Evolutionary conservation across 2,797 vertebrate species (phyloP), one percentile per base, ranked within the genome.

Genomic region (Thripadectes ignobilis): DNA sequence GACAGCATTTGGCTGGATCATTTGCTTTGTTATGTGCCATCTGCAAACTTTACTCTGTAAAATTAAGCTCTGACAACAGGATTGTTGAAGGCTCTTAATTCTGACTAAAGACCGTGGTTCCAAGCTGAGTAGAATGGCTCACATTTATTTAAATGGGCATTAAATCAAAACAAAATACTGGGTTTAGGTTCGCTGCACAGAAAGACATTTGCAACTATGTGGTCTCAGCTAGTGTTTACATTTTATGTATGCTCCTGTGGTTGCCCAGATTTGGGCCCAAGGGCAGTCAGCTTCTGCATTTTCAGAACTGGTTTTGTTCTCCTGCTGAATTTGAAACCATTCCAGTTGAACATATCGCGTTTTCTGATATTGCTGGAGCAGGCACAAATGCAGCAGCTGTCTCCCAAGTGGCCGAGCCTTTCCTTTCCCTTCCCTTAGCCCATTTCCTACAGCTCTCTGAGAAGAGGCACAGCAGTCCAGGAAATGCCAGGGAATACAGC

Each of bases 391-490:
- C 41, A 73, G 46, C 51, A 52, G 68, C 45, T 76, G 8, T 39
- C 32, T 41, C 36, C 34, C n/a, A 71, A 13, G 32, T 2, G 2
- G 45, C 39, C 58, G 18, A 72, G 36, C 24, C 32, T 61, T 75
- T 55, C 48, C 21, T 29, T 8, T 77, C n/a, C 2, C 0, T 41
- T 43, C 67, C 32, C 22, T 14, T 11, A 29, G 61, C 15, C 36
- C 0, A 0, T 65, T 49, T 82, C 30, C 32, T 76, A 5, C 0
- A 1, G 48, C 7, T 4, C 2, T 4, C 26, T 23, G 23, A 83
- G 48, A 49, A 67, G 27, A 55, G 57, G 32, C 45, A 63, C 9
- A 38, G 14, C 3, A 4, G 30, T 24, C 22, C 48, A 58, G 57
- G 52, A 32, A 38, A 3, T 14, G 4, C 8, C 1, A 7, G 38